Conservation (phyloP, 1,140 invertebrate species). For the Akabosia matsudoensis region DNA sequence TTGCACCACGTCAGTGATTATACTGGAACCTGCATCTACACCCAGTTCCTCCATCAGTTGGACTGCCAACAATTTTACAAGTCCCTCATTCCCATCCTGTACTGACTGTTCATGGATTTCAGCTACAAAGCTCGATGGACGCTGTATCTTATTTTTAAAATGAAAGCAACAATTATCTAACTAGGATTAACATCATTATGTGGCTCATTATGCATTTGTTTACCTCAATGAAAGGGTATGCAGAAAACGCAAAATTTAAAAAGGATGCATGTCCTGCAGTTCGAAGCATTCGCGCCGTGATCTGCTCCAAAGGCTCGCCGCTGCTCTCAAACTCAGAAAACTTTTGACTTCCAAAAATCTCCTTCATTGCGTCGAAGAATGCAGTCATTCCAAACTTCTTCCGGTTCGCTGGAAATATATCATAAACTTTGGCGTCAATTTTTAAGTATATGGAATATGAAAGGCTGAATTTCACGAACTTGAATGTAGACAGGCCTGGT, state of each 20-base stretch:
- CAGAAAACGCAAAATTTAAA: background rate
- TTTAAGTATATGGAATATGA: too few species aligned
- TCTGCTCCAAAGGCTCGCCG: background rate
- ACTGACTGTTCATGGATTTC: too few species aligned
- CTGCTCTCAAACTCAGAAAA: background rate
- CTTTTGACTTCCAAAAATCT: background rate
- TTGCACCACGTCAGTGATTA: background rate
- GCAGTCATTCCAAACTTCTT: background rate
- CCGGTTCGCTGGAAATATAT: background rate
- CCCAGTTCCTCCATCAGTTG: background rate
- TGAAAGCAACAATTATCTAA: too few species aligned
- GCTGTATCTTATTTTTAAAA: background rate
- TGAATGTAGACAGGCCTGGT: background rate
- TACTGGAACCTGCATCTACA: background rate
- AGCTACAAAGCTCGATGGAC: background rate
- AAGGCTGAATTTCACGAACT: background rate
- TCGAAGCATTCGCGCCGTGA: background rate
- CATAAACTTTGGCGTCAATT: background rate
- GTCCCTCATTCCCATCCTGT: too few species aligned
- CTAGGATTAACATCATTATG: too few species aligned
- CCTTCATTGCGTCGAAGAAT: background rate
- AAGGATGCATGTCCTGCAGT: background rate
- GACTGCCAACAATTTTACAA: background rate
- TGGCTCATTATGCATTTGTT: too few species aligned
- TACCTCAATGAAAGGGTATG: constrained; percentile 5